A percentile compares a stretch with the other conserved stretches of the same genome.
These are phyloP conservation scores for Enteromius anoplus DNA, from an alignment of 2,797 vertebrate genomes.

Conservation along the genomic window DNA sequence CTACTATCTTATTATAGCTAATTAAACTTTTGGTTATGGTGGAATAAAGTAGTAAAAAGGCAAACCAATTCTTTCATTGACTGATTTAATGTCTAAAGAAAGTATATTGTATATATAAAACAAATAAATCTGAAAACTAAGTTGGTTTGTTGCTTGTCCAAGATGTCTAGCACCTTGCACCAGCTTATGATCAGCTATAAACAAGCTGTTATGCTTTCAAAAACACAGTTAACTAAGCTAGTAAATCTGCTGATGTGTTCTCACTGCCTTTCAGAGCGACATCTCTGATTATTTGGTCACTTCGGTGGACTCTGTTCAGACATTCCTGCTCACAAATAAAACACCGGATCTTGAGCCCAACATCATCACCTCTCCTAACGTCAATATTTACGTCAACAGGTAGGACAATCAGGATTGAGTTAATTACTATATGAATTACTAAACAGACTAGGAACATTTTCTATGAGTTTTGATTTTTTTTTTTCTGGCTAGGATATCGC, in stretches of 20 bases:
- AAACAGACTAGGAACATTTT: neutral
- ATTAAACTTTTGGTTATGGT: neutral
- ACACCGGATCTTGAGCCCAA: conserved; percentile 74
- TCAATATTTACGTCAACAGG: conserved; percentile 90
- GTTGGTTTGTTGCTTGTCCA: neutral
- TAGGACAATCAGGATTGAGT: conserved; percentile 60
- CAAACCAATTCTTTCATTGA: neutral
- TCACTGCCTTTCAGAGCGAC: conserved; percentile 65
- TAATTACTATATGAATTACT: neutral
- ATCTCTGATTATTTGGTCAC: conserved; percentile 78
- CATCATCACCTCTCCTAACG: conserved; percentile 78
- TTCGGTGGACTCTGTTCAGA: conserved; percentile 84
- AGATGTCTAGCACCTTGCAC: neutral
- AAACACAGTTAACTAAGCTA: neutral
- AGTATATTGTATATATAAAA: neutral
- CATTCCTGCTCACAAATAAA: conserved; percentile 82
- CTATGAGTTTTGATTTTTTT: neutral
- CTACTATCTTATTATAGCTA: neutral
- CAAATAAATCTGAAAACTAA: neutral
- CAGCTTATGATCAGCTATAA: neutral
- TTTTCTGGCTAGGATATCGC: conserved; percentile 67
- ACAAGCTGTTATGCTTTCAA: neutral
- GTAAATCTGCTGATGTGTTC: neutral
- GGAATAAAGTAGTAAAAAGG: neutral
- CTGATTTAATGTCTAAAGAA: neutral